Conservation (phyloP, 1,140 invertebrate genomes). For the Drosophila neocordata region DNA sequence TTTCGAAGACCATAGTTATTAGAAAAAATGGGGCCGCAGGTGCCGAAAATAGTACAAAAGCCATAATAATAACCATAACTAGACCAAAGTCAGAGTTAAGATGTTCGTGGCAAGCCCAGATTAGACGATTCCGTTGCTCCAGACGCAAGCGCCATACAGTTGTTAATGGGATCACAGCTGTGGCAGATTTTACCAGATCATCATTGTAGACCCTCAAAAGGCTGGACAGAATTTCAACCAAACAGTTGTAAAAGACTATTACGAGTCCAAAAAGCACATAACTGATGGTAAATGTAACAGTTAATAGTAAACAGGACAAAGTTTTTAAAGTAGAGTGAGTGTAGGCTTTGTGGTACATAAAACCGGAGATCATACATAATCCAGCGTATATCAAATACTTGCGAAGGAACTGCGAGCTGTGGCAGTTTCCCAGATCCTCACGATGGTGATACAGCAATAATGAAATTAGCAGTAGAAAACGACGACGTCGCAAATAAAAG, state of each 20-base stretch:
- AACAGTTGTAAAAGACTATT: constrained; percentile 43
- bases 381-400: constrained; percentile 23
- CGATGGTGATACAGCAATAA: constrained; percentile 40
- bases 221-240: constrained; percentile 40
- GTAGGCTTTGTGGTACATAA: constrained; percentile 8
- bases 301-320: constrained; percentile 7
- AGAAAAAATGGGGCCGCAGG: constrained; percentile 56
- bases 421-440: constrained; percentile 18
- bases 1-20: constrained; percentile 44
- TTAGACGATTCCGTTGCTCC: constrained; percentile 40
- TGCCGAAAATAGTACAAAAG: constrained; percentile 35
- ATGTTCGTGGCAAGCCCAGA: constrained; percentile 49
- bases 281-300: constrained; percentile 20
- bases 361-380: neutral
- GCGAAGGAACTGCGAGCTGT: constrained; percentile 17
- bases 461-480: constrained; percentile 23
- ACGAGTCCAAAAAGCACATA: constrained; percentile 49
- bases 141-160: constrained; percentile 21
- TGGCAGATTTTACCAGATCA: constrained; percentile 8
- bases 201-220: constrained; percentile 45
- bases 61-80: constrained; percentile 42
- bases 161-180: neutral
- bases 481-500: constrained; percentile 38
- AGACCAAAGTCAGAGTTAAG: constrained; percentile 56
- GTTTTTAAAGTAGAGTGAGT: neutral